These are phyloP conservation scores for Phenganax stokvisi DNA, from an alignment of 92 coral and sea anemone species.

Conservation along the genomic window DNA sequence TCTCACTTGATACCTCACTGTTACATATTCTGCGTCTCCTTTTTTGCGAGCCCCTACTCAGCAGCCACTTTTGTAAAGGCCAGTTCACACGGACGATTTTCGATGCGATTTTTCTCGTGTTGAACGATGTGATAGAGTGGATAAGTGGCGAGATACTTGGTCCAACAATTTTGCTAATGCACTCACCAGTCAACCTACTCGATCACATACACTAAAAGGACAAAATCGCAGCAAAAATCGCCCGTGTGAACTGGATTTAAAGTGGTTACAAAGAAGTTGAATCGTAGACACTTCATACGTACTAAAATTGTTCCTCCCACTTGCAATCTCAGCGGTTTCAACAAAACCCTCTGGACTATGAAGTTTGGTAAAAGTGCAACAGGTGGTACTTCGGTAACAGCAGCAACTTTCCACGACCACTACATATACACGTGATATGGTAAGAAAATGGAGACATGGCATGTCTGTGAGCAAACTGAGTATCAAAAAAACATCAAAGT, in stretches of 20 bases:
- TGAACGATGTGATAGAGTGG: no score
- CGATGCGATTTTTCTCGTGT: no score
- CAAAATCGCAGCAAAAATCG: no score
- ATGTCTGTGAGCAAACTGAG: neutral
- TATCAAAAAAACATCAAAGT: neutral
- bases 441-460: neutral
- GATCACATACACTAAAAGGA: no score
- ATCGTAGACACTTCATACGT: constrained; percentile 1
- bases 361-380: constrained; percentile 89
- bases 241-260: neutral
- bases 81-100: no score
- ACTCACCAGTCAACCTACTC: no score
- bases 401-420: constrained; percentile 91
- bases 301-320: constrained; percentile 95
- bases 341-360: constrained; percentile 74
- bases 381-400: constrained; percentile 88
- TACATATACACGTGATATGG: constrained; percentile 9
- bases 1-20: neutral
- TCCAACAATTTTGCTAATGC: no score
- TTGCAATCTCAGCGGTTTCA: constrained; percentile 76
- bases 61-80: neutral
- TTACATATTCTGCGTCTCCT: no score
- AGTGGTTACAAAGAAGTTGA: neutral
- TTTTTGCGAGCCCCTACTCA: neutral
- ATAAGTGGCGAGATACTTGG: no score